Percentiles rank a stretch among this genome's conserved stretches.
phyloP scores from a whole-genome alignment of 2,113 vertebrate genomes.

The Piprites chloris region DNA sequence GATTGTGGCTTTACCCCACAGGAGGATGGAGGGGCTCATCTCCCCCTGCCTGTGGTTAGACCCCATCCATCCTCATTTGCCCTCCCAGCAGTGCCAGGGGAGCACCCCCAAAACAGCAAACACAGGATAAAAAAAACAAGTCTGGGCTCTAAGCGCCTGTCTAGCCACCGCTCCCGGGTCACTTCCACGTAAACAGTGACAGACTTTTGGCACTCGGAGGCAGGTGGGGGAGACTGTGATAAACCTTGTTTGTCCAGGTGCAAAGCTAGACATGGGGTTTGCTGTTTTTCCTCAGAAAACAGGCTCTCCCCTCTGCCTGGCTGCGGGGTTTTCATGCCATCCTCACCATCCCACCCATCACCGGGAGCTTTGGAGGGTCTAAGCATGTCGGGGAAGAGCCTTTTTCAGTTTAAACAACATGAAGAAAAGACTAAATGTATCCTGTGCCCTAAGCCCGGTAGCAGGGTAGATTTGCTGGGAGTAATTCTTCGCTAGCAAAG shows the following conservation, averaged over 20 bases:
- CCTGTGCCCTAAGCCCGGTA: background rate
- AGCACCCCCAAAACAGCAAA: background rate
- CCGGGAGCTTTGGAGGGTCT: background rate
- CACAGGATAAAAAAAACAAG: background rate
- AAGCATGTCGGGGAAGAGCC: background rate
- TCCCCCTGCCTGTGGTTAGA: accelerated
- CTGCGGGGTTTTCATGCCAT: background rate
- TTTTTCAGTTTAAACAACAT: background rate
- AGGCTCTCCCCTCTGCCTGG: background rate
- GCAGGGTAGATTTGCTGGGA: background rate
- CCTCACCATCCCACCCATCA: background rate
- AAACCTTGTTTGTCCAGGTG: constrained; percentile 54
- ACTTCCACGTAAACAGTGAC: constrained; percentile 14
- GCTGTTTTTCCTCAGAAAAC: background rate
- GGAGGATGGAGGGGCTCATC: background rate
- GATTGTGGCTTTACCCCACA: accelerated
- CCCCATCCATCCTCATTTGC: too few species aligned
- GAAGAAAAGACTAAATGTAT: background rate
- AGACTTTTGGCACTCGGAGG: background rate
- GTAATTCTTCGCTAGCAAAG: background rate
- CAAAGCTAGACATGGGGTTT: background rate
- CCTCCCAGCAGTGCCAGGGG: accelerated
- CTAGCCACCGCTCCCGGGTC: background rate
- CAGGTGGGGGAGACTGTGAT: background rate
- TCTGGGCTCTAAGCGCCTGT: background rate